Conservation (phyloP, 2,888 invertebrate genomes). For the Malachius bipustulatus region DNA sequence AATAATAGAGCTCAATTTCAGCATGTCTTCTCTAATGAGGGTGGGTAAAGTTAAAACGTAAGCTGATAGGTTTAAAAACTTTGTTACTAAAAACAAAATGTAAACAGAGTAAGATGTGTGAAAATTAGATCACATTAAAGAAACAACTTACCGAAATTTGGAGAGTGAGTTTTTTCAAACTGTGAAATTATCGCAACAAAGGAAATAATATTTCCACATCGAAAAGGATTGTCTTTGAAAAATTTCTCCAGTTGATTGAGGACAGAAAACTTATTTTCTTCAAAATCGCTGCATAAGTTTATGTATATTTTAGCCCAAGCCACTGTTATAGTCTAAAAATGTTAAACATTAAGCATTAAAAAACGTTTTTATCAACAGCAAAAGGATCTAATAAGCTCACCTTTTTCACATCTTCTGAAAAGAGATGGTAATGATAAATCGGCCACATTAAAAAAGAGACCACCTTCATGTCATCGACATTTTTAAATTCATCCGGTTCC, state of each 20-base stretch:
- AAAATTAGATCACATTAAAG: slow-evolving; percentile 11
- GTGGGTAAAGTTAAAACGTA: slow-evolving; percentile 17
- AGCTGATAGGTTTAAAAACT: slow-evolving; percentile 17
- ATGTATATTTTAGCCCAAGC: slow-evolving; percentile 19
- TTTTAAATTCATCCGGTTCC: slow-evolving; percentile 7
- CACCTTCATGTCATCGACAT: slow-evolving; percentile 12
- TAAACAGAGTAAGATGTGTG: slow-evolving; percentile 16
- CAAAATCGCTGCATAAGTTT: slow-evolving; percentile 14
- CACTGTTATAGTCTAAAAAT: slow-evolving; percentile 16
- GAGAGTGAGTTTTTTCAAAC: slow-evolving; percentile 7
- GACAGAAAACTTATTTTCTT: slow-evolving; percentile 17
- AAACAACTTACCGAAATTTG: slow-evolving; percentile 9
- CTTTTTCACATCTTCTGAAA: slow-evolving; percentile 17
- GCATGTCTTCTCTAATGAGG: slow-evolving; percentile 16
- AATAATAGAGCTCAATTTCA: slow-evolving; percentile 16
- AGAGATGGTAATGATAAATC: slow-evolving; percentile 18
- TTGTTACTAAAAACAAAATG: slow-evolving; percentile 18
- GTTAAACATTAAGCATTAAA: slow-evolving; percentile 6
- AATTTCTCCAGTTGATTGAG: slow-evolving; percentile 20
- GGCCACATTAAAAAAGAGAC: slow-evolving; percentile 21
- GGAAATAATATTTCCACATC: slow-evolving; percentile 18
- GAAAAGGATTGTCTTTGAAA: slow-evolving; percentile 22
- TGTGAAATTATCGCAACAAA: slow-evolving; percentile 16
- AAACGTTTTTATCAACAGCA: background rate
- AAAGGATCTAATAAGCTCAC: slow-evolving; percentile 18